Evolutionary conservation across 2,113 vertebrate species (phyloP), one percentile per base, ranked within the genome.

Genomic region (Mesitornis unicolor): DNA sequence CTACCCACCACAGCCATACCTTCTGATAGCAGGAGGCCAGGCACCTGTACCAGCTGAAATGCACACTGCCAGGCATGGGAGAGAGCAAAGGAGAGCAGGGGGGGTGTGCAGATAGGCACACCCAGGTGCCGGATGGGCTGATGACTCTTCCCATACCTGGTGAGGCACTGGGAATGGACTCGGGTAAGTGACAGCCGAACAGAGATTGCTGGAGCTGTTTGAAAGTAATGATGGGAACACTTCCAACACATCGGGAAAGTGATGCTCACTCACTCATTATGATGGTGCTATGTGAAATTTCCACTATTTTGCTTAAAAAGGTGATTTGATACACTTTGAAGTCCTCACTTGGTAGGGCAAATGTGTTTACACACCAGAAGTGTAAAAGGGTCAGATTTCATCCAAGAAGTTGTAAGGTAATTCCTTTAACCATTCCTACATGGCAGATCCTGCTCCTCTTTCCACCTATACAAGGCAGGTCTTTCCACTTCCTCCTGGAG

Each of bases 71-170:
- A 68, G 61, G 1, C 6, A 22, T 31, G 54, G 40, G 47, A 63
- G 16, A 75, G 35, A 47, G 33, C 12, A 11, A 60, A 82, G 35
- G 47, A 51, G 40, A 51, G 69, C 26, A 67, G 70, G 25, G 29
- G 35, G 13, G 8, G 43, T 74, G n/a, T 47, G 43, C 8, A 50
- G 38, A 6, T 6, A 29, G 42, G 65, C 48, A 75, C 73, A 50
- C 15, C 28, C 1, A 38, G 54, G 65, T 43, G 31, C 0, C 0
- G 7, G 40, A 21, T 9, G 17, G 16, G 43, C 51, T 45, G 16
- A 24, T 70, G 56, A 47, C 17, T 47, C 50, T 43, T 45, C 50
- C 43, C 38, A 12, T 9, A 10, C 18, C 53, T 67, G 38, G 11
- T 50, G 43, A 78, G 48, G 36, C 54, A 73, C 63, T 13, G 24